Evolutionary conservation across 2,888 invertebrate genomes (phyloP).

Genomic region (Aphodius sticticus): DNA sequence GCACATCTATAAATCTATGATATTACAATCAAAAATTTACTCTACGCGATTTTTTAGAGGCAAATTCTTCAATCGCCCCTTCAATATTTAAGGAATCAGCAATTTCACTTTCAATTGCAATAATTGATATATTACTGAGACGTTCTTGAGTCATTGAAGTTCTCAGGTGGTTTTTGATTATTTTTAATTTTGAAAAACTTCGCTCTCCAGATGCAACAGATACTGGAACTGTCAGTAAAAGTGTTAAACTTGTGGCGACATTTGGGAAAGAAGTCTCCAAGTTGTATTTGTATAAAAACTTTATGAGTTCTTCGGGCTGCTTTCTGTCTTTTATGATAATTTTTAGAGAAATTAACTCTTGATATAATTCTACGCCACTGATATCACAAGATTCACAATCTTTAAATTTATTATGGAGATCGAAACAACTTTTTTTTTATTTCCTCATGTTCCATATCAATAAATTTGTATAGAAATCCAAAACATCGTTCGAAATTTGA

Average conservation of each 20-base stretch:
- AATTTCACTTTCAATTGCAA: constrained; percentile 13
- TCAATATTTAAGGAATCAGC: constrained; percentile 10
- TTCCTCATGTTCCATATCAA: too few relatives aligned
- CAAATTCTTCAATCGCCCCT: constrained; percentile 13
- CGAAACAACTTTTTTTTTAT: too few relatives aligned
- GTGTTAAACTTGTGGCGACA: background rate
- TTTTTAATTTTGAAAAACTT: constrained; percentile 7
- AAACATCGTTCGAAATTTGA: background rate
- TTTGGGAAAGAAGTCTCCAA: too few relatives aligned
- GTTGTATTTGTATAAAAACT: background rate
- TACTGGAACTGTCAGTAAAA: background rate
- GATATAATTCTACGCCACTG: constrained; percentile 11
- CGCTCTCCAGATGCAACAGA: background rate
- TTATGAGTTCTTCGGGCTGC: constrained; percentile 15
- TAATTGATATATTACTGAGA: background rate
- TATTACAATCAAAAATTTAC: too few relatives aligned
- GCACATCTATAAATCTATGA: too few relatives aligned
- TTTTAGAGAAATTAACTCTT: constrained; percentile 7
- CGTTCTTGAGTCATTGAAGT: background rate
- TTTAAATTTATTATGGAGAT: too few relatives aligned
- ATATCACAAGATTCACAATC: background rate
- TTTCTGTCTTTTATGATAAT: constrained; percentile 7
- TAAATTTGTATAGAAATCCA: too few relatives aligned
- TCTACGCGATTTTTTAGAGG: constrained; percentile 8
- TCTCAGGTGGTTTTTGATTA: background rate